Percentiles rank a stretch among this genome's conserved stretches.
These are phyloP conservation scores for Phasianus colchicus DNA, from an alignment of 2,113 vertebrate species.

Conservation along the genomic window DNA sequence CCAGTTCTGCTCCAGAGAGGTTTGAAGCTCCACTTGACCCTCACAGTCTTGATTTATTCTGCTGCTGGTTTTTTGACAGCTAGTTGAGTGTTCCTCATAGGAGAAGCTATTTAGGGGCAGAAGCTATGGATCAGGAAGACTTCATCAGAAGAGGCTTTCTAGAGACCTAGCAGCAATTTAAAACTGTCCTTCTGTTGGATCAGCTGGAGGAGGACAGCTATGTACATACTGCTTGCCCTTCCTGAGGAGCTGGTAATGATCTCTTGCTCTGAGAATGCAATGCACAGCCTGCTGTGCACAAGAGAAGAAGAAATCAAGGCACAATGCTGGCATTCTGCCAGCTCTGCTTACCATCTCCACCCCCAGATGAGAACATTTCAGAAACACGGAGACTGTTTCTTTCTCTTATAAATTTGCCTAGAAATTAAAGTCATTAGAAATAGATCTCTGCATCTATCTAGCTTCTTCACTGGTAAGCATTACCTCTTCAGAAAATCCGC, in stretches of 20 bases:
- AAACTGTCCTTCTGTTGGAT: neutral
- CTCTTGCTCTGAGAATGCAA: accelerated
- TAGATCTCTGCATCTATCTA: neutral
- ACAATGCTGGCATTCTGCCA: neutral
- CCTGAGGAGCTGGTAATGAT: accelerated
- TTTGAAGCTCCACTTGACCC: neutral
- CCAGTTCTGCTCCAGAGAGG: neutral
- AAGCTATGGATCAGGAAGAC: neutral
- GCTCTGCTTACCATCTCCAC: neutral
- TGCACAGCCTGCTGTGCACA: neutral
- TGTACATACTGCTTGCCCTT: accelerated
- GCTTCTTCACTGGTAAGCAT: neutral
- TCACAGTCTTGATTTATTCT: neutral
- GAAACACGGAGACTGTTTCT: neutral
- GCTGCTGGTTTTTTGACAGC: neutral
- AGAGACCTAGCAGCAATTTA: neutral
- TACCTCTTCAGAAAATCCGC: conserved; percentile 15
- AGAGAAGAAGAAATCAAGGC: neutral
- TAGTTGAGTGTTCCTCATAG: neutral
- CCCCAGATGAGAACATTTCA: neutral
- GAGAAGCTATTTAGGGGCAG: neutral
- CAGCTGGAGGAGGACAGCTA: neutral
- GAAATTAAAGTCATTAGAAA: conserved; percentile 30
- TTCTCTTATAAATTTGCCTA: neutral
- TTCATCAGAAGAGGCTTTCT: neutral